These are phyloP conservation scores for Rhea americana DNA, from an alignment of 2,113 vertebrate species.

Conservation along the genomic window DNA sequence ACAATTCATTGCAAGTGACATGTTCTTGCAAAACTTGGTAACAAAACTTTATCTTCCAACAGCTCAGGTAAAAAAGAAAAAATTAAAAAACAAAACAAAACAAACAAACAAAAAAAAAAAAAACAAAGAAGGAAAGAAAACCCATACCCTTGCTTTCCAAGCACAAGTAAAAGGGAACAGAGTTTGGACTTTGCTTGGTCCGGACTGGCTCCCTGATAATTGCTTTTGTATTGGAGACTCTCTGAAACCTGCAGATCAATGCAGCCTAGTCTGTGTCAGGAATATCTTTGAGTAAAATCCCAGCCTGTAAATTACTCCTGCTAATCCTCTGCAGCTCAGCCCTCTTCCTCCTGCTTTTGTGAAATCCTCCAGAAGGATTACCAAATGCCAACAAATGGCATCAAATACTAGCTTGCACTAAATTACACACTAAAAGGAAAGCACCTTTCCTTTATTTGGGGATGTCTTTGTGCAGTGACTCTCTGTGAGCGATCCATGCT, in stretches of 20 bases:
- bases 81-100: not conserved
- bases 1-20: not conserved
- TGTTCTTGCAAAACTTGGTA: not conserved
- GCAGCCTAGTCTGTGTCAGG: not conserved
- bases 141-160: not conserved
- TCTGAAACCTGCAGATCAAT: not conserved
- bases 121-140: not conserved
- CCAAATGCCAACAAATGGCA: not conserved
- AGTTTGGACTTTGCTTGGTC: not conserved
- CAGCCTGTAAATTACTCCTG: constrained; percentile 2
- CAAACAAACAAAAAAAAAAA: not conserved
- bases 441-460: not conserved
- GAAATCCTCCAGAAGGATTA: not conserved
- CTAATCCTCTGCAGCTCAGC: constrained; percentile 41
- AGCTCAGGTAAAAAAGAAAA: not conserved
- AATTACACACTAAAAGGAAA: not conserved
- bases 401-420: not conserved
- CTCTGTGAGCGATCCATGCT: not conserved
- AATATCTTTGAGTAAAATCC: not conserved
- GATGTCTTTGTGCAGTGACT: not conserved
- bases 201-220: not conserved
- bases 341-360: not conserved
- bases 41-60: not conserved
- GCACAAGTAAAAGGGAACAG: not conserved
- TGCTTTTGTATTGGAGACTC: not conserved